Evolutionary conservation across 2,888 invertebrate genomes (phyloP).

Genomic region (Seira sanloemensis): DNA sequence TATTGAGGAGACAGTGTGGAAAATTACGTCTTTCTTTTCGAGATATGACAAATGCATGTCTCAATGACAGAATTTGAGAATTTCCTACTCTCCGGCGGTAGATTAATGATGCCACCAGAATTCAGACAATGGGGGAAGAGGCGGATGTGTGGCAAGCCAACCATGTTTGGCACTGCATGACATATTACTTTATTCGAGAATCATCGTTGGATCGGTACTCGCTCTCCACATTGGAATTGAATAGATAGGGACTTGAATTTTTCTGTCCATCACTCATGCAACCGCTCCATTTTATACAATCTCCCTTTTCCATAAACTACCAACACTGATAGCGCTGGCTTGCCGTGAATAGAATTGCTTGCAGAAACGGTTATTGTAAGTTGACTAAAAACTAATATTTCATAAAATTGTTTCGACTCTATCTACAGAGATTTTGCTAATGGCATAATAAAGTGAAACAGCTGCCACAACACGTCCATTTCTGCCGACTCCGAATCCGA

Average conservation of each 20-base stretch:
- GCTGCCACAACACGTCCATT: constrained; percentile 29
- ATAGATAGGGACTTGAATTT: too few relatives aligned
- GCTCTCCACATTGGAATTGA: neutral
- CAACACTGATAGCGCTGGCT: neutral
- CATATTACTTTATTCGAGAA: constrained; percentile 35
- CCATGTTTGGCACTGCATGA: neutral
- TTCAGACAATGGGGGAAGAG: constrained; percentile 50
- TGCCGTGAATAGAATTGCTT: neutral
- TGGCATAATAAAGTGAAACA: constrained; percentile 27
- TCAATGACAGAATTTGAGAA: constrained; percentile 66
- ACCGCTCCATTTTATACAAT: too few relatives aligned
- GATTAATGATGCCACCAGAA: constrained; percentile 71
- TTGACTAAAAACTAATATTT: constrained; percentile 45
- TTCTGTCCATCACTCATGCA: neutral
- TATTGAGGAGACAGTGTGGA: constrained; percentile 20
- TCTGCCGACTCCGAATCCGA: too few relatives aligned
- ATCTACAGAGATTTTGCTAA: constrained; percentile 54
- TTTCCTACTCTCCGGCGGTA: constrained; percentile 21
- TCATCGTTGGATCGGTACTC: neutral
- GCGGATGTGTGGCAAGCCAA: constrained; percentile 43
- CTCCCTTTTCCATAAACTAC: too few relatives aligned
- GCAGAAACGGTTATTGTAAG: constrained; percentile 34
- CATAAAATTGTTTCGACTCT: constrained; percentile 49
- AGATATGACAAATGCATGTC: constrained; percentile 71
- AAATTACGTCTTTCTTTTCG: constrained; percentile 51